Base-by-base conservation (phyloP, 2,888 invertebrate genomes). In the Luperina testacea region DNA sequence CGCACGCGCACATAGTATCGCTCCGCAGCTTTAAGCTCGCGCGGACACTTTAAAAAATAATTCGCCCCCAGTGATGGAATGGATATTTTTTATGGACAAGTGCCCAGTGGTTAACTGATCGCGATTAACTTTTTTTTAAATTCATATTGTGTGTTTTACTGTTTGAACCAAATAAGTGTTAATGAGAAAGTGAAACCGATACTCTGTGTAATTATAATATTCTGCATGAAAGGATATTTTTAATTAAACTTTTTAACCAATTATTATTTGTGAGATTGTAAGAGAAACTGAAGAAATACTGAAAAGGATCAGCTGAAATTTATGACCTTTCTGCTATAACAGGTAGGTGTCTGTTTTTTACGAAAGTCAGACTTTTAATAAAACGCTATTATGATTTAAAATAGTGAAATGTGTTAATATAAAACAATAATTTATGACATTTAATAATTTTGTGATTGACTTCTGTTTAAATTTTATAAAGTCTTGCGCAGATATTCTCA, bases 11-110 rank as follows among this genome's bases (percentile, higher is more conserved):
- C 90, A 85, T 89, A 90, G 86, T 84, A 88, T 87, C 94, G 93
- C 94, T 93, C 93, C 93, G 91, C 90, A 94, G 94, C 94, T 94
- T 95, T 89, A 95, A 95, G 95, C 95, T 95, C 94, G 91, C 94
- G 93, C 94, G 92, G 90, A 93, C 90, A 92, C 86, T 90, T 85
- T 90, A 90, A 91, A 90, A 91, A 89, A 90, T 86, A 87, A 84
- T 75, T 89, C 88, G 84, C 90, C 92, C 93, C 77, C 70, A 90
- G 93, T 93, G 89, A 94, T 93, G 95, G 94, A 95, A 95, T 96
- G 95, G 95, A 96, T 96, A 94, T 93, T 94, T 92, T 89, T 79
- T 81, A 87, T 89, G 86, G 89, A 92, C 88, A 83, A 94, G 95
- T 95, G 94, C 89, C 91, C 86, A 92, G 92, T 95, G 94, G 90